These are phyloP conservation scores for Marcusenius ussheri DNA, from an alignment of 2,113 vertebrate species.

Conservation along the genomic window DNA sequence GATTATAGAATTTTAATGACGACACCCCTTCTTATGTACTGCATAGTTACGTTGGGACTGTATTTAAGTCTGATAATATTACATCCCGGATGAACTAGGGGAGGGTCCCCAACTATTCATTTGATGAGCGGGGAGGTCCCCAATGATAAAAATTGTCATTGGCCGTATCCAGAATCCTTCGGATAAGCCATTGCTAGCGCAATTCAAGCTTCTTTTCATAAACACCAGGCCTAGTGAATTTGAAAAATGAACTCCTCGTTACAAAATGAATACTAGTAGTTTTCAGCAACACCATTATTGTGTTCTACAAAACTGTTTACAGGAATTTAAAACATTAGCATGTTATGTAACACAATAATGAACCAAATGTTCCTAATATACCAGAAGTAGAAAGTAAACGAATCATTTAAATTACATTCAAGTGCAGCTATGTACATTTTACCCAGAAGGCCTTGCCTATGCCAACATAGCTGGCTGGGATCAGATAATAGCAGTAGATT, in stretches of 20 bases:
- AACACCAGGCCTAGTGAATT: background rate
- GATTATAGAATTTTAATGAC: background rate
- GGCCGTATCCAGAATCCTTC: background rate
- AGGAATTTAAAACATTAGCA: background rate
- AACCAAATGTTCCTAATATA: background rate
- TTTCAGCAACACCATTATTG: background rate
- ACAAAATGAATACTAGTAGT: background rate
- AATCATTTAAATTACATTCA: background rate
- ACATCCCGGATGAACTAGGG: background rate
- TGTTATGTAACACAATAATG: background rate
- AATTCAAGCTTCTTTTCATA: background rate
- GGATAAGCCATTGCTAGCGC: background rate
- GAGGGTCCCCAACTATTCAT: background rate
- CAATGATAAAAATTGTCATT: background rate
- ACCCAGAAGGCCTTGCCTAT: background rate
- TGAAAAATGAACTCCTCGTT: background rate
- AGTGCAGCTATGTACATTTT: background rate
- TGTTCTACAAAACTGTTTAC: background rate
- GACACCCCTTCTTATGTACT: background rate
- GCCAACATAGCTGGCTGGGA: background rate
- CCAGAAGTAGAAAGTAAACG: background rate
- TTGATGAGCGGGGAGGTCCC: background rate
- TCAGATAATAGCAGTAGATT: background rate
- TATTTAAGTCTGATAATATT: background rate
- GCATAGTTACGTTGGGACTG: background rate